Base-by-base conservation (phyloP, 2,888 invertebrate genomes). In the Coecobrya sp. region DNA sequence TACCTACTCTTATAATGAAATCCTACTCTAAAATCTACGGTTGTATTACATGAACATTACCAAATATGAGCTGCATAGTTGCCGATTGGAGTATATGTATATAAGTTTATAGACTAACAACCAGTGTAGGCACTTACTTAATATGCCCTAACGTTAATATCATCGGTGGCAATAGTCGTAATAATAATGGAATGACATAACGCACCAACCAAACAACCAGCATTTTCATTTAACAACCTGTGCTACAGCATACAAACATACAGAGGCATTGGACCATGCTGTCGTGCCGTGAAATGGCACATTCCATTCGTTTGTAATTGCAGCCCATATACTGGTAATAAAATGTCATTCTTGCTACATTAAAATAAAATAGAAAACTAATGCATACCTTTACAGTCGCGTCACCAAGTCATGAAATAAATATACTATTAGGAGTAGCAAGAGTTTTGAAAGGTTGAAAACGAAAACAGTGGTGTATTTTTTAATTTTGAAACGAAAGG, bases 291-390 rank as follows among this genome's bases (percentile, higher is more conserved):
- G 68, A 70, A 86, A 91, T 45, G 70, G 91, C 79, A 70, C 86
- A 86, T 91, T 91, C 86, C 79, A 62, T 45, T 19, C 55, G 85
- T 86, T 36, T 91, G 91, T 91, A 91, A 91, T 91, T 91, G 91
- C 86, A 91, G 27, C n/a, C 27, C 62, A 81, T 79, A 81, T 79
- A 86, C 16, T 42, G 30, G 76, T 68, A 91, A 86, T 86, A 85
- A 90, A 86, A 73, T 91, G 86, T 76, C 70, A 91, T 86, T 91
- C 81, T 42, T 86, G 86, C 59, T 16, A 22, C 59, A 86, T 86
- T 86, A 91, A 86, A 91, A 70, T 90, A 79, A 79, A 86, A 68
- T 27, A 27, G 70, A 81, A 70, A 86, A 85, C 62, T 59, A 76
- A 49, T 55, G 59, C 30, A 0, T 42, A 13, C 30, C 3, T 19